A percentile compares a stretch with the other conserved stretches of the same genome.
Evolutionary conservation across 92 coral and sea anemone species (phyloP).

Genomic region (Heliopora coerulea): DNA sequence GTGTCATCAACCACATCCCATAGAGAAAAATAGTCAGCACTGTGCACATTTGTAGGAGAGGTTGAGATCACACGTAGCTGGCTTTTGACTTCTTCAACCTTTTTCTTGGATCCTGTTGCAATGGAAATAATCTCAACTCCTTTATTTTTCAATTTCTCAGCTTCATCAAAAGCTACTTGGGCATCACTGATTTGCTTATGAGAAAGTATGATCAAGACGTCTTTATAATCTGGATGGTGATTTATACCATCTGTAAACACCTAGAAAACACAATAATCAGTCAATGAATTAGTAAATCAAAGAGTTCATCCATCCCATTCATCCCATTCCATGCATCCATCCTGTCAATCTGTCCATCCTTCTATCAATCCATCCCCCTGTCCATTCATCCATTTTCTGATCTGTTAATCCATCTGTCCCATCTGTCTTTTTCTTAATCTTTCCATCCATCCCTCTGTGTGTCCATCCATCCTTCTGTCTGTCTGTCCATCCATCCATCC

Average conservation of each 20-base stretch:
- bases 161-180: constrained; percentile 29
- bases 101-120: constrained; percentile 13
- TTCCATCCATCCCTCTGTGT: no score
- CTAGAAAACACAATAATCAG: background rate
- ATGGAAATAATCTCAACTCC: constrained; percentile 37
- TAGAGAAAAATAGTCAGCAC: constrained; percentile 23
- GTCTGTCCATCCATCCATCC: no score
- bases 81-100: background rate
- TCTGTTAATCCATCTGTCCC: no score
- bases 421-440: no score
- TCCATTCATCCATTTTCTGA: no score
- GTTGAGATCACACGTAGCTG: constrained; percentile 36
- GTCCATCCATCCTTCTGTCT: no score
- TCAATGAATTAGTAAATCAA: background rate
- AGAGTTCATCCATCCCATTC: no score
- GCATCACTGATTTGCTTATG: constrained; percentile 23
- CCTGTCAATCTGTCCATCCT: no score
- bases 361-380: no score
- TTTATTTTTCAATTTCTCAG: constrained; percentile 27
- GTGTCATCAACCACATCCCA: constrained; percentile 27
- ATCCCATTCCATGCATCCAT: no score
- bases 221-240: constrained; percentile 10
- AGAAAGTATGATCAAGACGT: constrained; percentile 20
- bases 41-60: constrained; percentile 13
- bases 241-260: constrained; percentile 3